Conservation (phyloP, 1,140 invertebrate species). For the Leptinotarsa lineolata region DNA sequence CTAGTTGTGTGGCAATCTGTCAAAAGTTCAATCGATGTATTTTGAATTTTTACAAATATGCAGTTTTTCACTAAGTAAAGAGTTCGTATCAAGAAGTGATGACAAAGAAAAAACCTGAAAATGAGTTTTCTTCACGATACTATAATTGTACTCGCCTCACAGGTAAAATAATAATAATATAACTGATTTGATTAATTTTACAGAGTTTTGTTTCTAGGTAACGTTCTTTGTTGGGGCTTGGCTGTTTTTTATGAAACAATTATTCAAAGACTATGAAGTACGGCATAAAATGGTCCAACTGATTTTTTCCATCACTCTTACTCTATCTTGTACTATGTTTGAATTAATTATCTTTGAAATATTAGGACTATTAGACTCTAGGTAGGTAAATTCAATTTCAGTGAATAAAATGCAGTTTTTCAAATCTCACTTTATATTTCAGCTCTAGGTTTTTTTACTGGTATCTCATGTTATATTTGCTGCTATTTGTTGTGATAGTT, state of each 20-base stretch:
- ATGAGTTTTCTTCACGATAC: slow-evolving; percentile 74
- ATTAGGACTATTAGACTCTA: slow-evolving; percentile 84
- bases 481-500: slow-evolving; percentile 94
- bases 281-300: slow-evolving; percentile 92
- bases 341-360: slow-evolving; percentile 99
- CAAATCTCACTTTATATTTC: slow-evolving; percentile 51
- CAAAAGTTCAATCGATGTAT: no score
- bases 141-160: slow-evolving; percentile 69
- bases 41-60: background rate
- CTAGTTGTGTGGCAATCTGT: no score
- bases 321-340: slow-evolving; percentile 98
- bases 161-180: slow-evolving; percentile 58
- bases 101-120: slow-evolving; percentile 40
- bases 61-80: background rate
- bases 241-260: slow-evolving; percentile 98
- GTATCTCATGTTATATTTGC: slow-evolving; percentile 88
- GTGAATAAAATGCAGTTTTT: background rate
- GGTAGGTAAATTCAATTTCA: slow-evolving; percentile 38
- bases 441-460: slow-evolving; percentile 97
- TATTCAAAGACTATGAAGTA: slow-evolving; percentile 98
- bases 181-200: slow-evolving; percentile 26
- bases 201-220: slow-evolving; percentile 66
- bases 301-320: slow-evolving; percentile 96
- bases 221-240: slow-evolving; percentile 96
- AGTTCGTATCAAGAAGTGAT: slow-evolving; percentile 15